These are phyloP conservation scores for Kradibia gibbosae DNA, from an alignment of 1,140 invertebrate species.

Conservation along the genomic window DNA sequence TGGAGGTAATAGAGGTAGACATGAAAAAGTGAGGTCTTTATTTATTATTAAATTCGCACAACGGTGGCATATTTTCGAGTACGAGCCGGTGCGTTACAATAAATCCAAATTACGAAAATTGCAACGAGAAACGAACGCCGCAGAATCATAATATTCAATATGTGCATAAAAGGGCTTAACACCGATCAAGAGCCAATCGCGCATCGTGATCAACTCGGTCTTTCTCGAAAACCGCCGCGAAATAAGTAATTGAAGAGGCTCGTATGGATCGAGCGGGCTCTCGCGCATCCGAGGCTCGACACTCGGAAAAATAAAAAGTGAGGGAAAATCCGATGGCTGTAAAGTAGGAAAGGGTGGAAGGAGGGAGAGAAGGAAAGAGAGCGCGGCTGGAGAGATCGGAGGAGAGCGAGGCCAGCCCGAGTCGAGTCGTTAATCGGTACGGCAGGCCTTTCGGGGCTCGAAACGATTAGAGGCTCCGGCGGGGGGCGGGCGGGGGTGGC, in stretches of 20 bases:
- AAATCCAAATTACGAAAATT: not conserved
- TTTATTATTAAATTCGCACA: not conserved
- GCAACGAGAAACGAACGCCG: not conserved
- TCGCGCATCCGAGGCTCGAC: not conserved
- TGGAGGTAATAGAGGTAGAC: not conserved
- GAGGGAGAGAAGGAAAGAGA: slow-evolving; percentile 1
- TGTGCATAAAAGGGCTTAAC: no score
- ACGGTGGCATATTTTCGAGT: not conserved
- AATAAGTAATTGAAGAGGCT: not conserved
- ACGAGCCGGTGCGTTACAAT: not conserved
- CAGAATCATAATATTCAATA: not conserved
- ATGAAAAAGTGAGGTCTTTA: not conserved
- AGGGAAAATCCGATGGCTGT: no score
- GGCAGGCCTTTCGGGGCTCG: not conserved
- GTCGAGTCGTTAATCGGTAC: not conserved
- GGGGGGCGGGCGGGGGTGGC: not conserved
- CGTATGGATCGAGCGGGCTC: not conserved
- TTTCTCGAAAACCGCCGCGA: not conserved
- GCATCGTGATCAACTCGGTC: no score
- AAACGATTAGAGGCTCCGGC: not conserved
- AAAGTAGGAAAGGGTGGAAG: not conserved
- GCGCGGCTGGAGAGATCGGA: not conserved
- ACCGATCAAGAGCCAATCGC: no score
- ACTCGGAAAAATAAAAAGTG: no score
- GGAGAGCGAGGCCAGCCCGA: not conserved